Evolutionary conservation across 2,888 invertebrate species (phyloP).

Genomic region (Eubasilissa splendida): DNA sequence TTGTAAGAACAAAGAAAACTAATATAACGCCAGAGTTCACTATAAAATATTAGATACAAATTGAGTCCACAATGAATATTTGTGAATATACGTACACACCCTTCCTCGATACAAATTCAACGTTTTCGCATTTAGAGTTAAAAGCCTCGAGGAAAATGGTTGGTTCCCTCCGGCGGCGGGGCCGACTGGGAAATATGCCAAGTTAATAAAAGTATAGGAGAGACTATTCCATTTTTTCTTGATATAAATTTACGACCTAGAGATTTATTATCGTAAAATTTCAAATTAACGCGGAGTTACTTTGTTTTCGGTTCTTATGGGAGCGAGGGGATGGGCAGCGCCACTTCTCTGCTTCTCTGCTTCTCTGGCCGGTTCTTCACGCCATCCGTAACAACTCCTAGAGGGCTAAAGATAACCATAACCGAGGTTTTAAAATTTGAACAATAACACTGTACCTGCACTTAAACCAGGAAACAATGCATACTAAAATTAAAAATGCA

Average conservation of each 20-base stretch:
- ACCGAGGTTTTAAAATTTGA: no score
- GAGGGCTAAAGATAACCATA: no score
- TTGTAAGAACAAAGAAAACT: not conserved
- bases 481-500: no score
- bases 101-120: constrained; percentile 39
- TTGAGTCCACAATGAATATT: constrained; percentile 41
- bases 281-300: constrained; percentile 53
- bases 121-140: constrained; percentile 44
- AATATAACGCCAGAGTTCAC: not conserved
- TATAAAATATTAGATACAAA: constrained; percentile 20
- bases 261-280: constrained; percentile 54
- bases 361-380: no score
- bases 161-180: constrained; percentile 9
- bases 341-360: no score
- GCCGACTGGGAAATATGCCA: constrained; percentile 52
- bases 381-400: no score
- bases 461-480: no score
- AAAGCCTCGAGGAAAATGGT: constrained; percentile 48
- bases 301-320: constrained; percentile 42
- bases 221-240: constrained; percentile 55
- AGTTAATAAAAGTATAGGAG: constrained; percentile 55
- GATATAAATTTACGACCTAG: constrained; percentile 53
- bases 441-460: no score
- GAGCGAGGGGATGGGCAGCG: not conserved
- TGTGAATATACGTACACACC: constrained; percentile 20